These are phyloP conservation scores for Drosophila lutescens DNA, from an alignment of 2,888 invertebrate species.

Conservation along the genomic window DNA sequence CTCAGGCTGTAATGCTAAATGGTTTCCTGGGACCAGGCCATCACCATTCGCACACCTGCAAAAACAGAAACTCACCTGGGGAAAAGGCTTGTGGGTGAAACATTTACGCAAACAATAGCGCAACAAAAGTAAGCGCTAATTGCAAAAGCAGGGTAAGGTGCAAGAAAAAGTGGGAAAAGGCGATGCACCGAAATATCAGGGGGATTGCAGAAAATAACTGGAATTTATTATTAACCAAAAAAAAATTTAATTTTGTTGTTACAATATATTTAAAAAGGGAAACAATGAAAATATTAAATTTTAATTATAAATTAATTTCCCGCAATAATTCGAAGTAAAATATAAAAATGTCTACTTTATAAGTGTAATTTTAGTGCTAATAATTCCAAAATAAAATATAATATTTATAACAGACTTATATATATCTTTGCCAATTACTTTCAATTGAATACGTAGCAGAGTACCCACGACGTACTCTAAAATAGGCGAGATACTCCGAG, in stretches of 20 bases:
- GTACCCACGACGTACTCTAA: constrained; percentile 2
- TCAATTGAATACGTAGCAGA: constrained; percentile 1
- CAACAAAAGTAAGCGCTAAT: constrained; percentile 58
- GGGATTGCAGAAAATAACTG: constrained; percentile 1
- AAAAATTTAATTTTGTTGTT: not conserved
- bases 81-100: constrained; percentile 46
- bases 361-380: too few relatives aligned
- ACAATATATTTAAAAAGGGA: too few relatives aligned
- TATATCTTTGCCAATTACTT: not conserved
- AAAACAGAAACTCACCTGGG: constrained; percentile 9
- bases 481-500: constrained; percentile 20
- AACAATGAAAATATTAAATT: too few relatives aligned
- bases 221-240: too few relatives aligned
- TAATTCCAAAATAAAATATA: too few relatives aligned
- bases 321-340: too few relatives aligned
- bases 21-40: constrained; percentile 60
- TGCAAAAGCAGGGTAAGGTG: constrained; percentile 42
- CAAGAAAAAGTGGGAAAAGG: constrained; percentile 22
- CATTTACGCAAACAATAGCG: constrained; percentile 73
- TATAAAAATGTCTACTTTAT: too few relatives aligned
- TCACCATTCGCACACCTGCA: constrained; percentile 1
- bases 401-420: too few relatives aligned
- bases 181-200: constrained; percentile 5
- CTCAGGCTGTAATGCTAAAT: constrained; percentile 73
- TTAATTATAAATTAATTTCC: too few relatives aligned